These are phyloP conservation scores for Vesta saturnalis DNA, from an alignment of 2,888 invertebrate species.

Conservation along the genomic window DNA sequence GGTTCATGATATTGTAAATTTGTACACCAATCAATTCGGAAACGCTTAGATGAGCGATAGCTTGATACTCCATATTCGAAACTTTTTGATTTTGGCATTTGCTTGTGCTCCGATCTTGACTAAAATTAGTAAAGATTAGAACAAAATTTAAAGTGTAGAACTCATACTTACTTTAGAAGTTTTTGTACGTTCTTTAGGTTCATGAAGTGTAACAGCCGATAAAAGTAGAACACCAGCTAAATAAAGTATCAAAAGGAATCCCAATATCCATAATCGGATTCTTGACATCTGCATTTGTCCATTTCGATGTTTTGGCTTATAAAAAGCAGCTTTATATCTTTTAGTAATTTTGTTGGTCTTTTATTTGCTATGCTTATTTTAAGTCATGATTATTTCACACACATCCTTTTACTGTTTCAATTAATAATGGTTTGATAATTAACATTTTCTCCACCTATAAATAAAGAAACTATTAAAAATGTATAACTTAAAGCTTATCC, in stretches of 20 bases:
- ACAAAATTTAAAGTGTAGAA: neutral
- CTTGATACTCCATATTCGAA: constrained; percentile 55
- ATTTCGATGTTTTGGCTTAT: constrained; percentile 30
- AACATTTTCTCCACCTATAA: too few species aligned
- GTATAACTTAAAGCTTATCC: too few species aligned
- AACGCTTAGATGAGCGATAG: constrained; percentile 53
- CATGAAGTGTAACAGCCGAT: constrained; percentile 62
- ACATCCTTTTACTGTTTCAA: too few species aligned
- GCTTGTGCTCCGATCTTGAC: constrained; percentile 25
- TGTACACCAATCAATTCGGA: constrained; percentile 66
- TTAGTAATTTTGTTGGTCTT: constrained; percentile 30
- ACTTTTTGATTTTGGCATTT: constrained; percentile 39
- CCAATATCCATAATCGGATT: constrained; percentile 62
- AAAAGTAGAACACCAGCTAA: constrained; percentile 61
- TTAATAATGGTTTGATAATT: too few species aligned
- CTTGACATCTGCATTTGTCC: constrained; percentile 50
- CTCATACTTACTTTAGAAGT: neutral
- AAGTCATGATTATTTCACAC: too few species aligned
- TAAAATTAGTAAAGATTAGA: neutral
- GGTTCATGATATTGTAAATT: constrained; percentile 61
- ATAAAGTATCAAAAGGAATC: constrained; percentile 59
- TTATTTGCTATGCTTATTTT: too few species aligned
- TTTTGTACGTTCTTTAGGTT: constrained; percentile 49
- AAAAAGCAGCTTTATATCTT: constrained; percentile 25
- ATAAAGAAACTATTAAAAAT: too few species aligned